Evolutionary conservation across 2,113 vertebrate genomes (phyloP).

Genomic region (Cochlearius cochlearius): DNA sequence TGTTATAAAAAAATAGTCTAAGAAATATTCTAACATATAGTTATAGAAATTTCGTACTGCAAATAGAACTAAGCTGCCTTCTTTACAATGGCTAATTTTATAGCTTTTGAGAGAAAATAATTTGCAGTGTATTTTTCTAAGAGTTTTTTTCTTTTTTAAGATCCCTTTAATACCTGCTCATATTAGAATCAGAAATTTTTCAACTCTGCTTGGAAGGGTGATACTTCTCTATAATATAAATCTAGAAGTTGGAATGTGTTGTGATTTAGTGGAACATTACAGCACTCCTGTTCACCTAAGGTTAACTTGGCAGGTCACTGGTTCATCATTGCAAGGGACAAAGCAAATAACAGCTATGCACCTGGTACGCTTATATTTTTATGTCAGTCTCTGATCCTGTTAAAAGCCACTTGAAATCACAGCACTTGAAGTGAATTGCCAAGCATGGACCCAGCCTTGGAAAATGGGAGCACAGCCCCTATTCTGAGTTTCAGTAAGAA

Average conservation of each 20-base stretch:
- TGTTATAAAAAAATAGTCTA: background rate
- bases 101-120: background rate
- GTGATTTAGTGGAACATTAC: background rate
- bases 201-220: background rate
- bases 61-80: background rate
- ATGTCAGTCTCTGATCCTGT: background rate
- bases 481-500: background rate
- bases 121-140: background rate
- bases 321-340: background rate
- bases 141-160: background rate
- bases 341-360: background rate
- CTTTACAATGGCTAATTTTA: background rate
- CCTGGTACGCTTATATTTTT: background rate
- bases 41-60: background rate
- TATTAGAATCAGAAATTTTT: background rate
- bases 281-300: background rate
- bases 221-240: background rate
- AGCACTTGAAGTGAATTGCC: background rate
- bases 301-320: background rate
- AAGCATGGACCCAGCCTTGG: background rate
- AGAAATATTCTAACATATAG: background rate
- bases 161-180: background rate
- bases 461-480: background rate
- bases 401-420: background rate
- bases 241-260: background rate